These are phyloP conservation scores for Baronia brevicornis DNA, from an alignment of 2,888 invertebrate species.

Conservation along the genomic window DNA sequence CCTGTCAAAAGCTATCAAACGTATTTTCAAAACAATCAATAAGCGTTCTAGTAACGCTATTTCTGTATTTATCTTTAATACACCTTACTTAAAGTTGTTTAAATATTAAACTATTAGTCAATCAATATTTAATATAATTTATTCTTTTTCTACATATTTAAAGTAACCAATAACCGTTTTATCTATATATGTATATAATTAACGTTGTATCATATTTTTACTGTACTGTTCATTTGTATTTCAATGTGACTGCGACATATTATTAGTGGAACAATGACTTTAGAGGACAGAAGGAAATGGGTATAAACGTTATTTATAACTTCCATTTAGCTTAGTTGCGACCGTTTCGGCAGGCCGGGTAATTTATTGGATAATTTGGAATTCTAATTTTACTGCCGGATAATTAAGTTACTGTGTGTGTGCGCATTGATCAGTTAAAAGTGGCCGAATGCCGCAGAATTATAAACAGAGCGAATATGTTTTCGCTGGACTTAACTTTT, in stretches of 20 bases:
- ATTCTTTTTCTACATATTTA: no score
- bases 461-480: background rate
- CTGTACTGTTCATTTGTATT: slow-evolving; percentile 1
- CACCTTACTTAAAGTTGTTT: no score
- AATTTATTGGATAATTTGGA: slow-evolving; percentile 11
- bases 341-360: slow-evolving; percentile 7
- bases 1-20: no score
- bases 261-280: slow-evolving; percentile 9
- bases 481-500: background rate
- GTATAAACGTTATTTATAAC: slow-evolving; percentile 13
- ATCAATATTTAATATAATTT: no score
- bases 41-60: no score
- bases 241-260: slow-evolving; percentile 1
- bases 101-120: no score
- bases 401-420: slow-evolving; percentile 12
- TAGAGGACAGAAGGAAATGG: slow-evolving; percentile 10
- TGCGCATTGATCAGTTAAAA: slow-evolving; percentile 5
- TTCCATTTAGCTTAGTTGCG: slow-evolving; percentile 10
- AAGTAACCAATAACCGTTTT: no score
- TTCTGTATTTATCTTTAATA: no score
- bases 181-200: background rate
- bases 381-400: slow-evolving; percentile 8
- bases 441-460: background rate
- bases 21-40: no score
- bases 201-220: background rate